phyloP scores from a whole-genome alignment of 2,113 vertebrate genomes.

The Oceanodroma tethys region DNA sequence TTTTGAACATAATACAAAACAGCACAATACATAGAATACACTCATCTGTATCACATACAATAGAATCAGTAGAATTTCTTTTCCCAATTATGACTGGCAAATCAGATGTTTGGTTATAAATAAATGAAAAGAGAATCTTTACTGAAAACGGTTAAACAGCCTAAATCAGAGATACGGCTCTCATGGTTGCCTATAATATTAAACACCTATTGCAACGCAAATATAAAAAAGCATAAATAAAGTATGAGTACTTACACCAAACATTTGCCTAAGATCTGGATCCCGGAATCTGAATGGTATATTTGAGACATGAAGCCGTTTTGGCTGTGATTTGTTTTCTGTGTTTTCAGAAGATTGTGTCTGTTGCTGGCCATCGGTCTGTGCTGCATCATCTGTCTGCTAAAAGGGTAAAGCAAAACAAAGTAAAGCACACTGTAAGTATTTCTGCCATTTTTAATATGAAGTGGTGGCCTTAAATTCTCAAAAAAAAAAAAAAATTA shows the following conservation, averaged over 20 bases:
- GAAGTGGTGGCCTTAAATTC: not conserved
- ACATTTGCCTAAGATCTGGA: constrained; percentile 98
- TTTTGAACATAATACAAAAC: not conserved
- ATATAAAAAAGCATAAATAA: not conserved
- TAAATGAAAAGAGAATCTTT: not conserved
- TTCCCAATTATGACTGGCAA: not conserved
- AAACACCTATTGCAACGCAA: not conserved
- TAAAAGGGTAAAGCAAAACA: constrained; percentile 60
- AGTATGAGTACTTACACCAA: constrained; percentile 83
- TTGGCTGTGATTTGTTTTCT: constrained; percentile 95
- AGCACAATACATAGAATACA: not conserved
- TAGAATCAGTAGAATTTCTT: not conserved
- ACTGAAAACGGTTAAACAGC: not conserved
- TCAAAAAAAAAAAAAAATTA: not conserved
- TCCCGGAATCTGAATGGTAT: constrained; percentile 98
- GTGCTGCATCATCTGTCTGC: constrained; percentile 94
- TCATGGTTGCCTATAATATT: fast-evolving
- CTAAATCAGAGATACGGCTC: not conserved
- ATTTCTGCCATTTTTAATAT: not conserved
- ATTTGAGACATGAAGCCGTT: constrained; percentile 96
- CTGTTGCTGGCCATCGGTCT: constrained; percentile 88
- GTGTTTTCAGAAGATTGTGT: constrained; percentile 89
- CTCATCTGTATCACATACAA: not conserved
- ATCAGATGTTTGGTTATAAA: not conserved
- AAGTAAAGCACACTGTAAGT: constrained; percentile 4